phyloP scores from a whole-genome alignment of 2,113 vertebrate species.

The Enhydra lutris region DNA sequence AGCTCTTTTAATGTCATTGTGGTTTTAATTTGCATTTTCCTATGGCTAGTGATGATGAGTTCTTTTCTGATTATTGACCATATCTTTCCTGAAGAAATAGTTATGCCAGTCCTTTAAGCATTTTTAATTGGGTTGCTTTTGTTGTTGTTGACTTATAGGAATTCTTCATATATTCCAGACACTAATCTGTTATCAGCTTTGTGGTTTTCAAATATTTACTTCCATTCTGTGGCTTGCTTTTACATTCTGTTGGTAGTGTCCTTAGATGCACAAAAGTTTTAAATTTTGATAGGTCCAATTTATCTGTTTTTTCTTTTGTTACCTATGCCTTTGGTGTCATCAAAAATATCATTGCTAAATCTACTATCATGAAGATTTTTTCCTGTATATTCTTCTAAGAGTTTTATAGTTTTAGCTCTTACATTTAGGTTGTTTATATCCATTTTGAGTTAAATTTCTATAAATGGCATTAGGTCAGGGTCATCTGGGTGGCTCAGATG shows the following conservation, averaged over 20 bases:
- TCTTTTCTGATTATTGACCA: background rate
- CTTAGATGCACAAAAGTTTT: background rate
- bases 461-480: too few species aligned
- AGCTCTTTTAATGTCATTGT: background rate
- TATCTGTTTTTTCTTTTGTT: background rate
- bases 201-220: background rate
- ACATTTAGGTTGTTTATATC: too few species aligned
- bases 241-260: background rate
- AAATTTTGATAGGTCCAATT: background rate
- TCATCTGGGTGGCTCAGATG: too few species aligned
- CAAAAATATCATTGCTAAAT: background rate
- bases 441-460: too few species aligned
- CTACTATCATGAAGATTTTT: background rate
- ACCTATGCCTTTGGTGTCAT: background rate
- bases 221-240: background rate
- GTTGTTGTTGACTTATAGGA: background rate
- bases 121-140: background rate
- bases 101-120: background rate
- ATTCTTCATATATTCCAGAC: background rate
- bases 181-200: background rate
- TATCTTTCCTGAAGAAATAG: background rate
- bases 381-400: background rate
- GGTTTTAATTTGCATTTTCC: background rate
- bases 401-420: background rate
- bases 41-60: background rate